Evolutionary conservation across 53 echinoderm and acorn worm species (phyloP), one percentile per base, ranked within the genome.

Genomic region (Paracentrotus lividus): DNA sequence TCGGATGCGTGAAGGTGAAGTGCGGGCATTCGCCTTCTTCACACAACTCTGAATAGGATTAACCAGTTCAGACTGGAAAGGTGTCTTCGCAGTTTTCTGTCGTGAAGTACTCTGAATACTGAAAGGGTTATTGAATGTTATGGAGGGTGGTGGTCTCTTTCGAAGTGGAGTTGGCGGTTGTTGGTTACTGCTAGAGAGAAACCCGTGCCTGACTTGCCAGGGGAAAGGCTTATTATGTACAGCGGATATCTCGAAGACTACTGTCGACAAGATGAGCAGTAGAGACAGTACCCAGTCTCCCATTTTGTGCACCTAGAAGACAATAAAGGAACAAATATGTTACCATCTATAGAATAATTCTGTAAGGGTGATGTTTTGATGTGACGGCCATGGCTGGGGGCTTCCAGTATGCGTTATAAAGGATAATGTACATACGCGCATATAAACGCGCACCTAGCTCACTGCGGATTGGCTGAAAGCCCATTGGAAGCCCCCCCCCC

Each of bases 211-310:
- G 67, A 45, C 67, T 56, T 42, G 42, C 90, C 90, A 90, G n/a
- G 90, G 43, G 67, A 27, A 90, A 24, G 64, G 90, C 40, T 65
- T 90, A 56, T 16, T 26, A 47, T 61, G 90, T 24, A 64, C 66
- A 44, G 42, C 49, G 64, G 90, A 61, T 23, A 66, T 61, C 90
- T 61, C 90, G 24, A 38, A 47, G 29, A 66, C 90, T 42, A 90
- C 42, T 43, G 90, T 90, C 64, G 90, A 90, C 21, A 90, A 67
- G 90, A 90, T 90, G 66, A 90, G 90, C 43, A 90, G 90, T 65
- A 90, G 90, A 90, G 90, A 90, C 90, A 90, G 49, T 42, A 8
- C 66, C 64, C 90, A 61, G 90, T 90, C 90, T 90, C 90, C 90
- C 90, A 90, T 90, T 61, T 65, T 90, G 90, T 90, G 90, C 90